Percentiles rank a stretch among this genome's conserved stretches.
phyloP scores from a whole-genome alignment of 1,140 invertebrate genomes.

The Drosophila elegans region DNA sequence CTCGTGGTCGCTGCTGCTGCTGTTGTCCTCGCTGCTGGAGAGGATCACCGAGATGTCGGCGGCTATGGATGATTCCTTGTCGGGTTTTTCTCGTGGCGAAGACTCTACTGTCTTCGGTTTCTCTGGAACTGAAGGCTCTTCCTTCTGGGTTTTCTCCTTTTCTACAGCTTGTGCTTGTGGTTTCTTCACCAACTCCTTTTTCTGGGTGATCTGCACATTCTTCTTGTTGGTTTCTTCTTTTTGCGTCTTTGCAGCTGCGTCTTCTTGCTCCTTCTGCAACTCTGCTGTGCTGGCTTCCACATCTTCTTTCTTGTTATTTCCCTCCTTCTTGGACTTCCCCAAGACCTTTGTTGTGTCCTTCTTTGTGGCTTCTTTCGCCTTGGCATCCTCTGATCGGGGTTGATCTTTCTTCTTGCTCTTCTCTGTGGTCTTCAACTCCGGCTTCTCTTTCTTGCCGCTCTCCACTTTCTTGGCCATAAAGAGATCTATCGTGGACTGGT shows the following conservation, averaged over 20 bases:
- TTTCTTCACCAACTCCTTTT: neutral
- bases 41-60: conserved; percentile 36
- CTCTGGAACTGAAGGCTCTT: no score
- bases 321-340: neutral
- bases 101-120: neutral
- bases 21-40: conserved; percentile 51
- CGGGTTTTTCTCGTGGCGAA: neutral
- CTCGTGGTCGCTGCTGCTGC: conserved; percentile 45
- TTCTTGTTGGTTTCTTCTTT: neutral
- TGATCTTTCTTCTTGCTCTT: neutral
- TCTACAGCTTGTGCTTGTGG: no score
- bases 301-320: neutral
- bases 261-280: neutral
- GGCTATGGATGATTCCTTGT: neutral
- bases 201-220: neutral
- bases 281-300: neutral
- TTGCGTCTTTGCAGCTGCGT: neutral
- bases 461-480: conserved; percentile 4
- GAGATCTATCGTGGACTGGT: conserved; percentile 4
- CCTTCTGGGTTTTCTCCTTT: neutral
- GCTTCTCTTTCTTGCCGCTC: neutral
- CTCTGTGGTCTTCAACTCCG: neutral
- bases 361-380: neutral
- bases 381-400: neutral
- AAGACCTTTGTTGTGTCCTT: neutral